Evolutionary conservation across 2,888 invertebrate genomes (phyloP).

Genomic region (Lepidocyrtoides sp.): DNA sequence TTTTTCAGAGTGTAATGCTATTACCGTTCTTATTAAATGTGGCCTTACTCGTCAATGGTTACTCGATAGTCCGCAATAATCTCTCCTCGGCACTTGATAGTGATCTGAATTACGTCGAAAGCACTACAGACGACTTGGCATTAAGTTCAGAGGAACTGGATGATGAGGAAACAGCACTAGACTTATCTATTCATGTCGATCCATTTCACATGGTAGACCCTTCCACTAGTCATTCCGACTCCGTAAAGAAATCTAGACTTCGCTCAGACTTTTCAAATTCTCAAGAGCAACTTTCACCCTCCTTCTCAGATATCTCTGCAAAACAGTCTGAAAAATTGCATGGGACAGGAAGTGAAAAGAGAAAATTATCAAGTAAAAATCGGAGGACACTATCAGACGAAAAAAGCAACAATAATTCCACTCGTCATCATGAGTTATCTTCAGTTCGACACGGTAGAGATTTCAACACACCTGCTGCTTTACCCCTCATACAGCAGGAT

Average conservation of each 20-base stretch:
- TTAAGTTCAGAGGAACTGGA: slow-evolving; percentile 62
- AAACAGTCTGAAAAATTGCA: neutral
- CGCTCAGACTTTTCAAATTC: neutral
- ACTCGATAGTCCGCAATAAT: slow-evolving; percentile 38
- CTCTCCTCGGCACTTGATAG: neutral
- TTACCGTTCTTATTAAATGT: slow-evolving; percentile 46
- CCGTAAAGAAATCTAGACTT: neutral
- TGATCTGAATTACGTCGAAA: neutral
- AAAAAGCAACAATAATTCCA: neutral
- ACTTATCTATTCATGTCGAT: neutral
- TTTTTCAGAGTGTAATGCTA: slow-evolving; percentile 62
- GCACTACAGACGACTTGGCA: slow-evolving; percentile 56
- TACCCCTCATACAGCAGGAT: neutral
- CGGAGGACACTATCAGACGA: neutral
- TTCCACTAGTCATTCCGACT: slow-evolving; percentile 41
- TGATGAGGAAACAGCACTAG: slow-evolving; percentile 38
- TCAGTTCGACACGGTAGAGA: slow-evolving; percentile 23
- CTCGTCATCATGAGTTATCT: neutral
- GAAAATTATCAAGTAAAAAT: neutral
- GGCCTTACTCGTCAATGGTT: slow-evolving; percentile 51
- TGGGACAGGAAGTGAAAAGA: neutral
- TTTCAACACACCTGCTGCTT: slow-evolving; percentile 19
- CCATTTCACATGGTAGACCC: slow-evolving; percentile 4
- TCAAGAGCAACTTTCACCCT: neutral
- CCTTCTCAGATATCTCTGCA: neutral